Evolutionary conservation across 2,113 vertebrate species (phyloP), one percentile per base, ranked within the genome.

Genomic region (Heterotilapia buettikoferi): DNA sequence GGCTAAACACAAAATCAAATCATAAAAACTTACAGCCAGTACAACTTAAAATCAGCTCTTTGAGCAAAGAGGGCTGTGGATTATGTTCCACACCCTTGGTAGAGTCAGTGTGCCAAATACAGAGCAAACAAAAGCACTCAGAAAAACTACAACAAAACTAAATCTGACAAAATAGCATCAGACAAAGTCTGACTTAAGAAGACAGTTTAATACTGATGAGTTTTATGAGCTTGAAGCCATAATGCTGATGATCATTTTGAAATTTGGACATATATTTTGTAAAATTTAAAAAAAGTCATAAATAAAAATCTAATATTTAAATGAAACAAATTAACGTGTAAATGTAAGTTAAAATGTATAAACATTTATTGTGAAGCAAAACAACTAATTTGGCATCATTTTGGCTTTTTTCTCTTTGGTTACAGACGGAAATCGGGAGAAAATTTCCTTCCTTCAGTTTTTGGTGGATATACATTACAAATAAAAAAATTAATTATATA

Each of bases 351-450:
- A 9, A 71, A 71, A 71, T 24, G 19, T 71, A 40, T 40, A 71
- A 71, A 43, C 7, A 18, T 2, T 18, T 7, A 19, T 6, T 6
- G 3, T 68, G 63, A 68, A 21, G 19, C n/a, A 71, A 24, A 16
- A 73, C 40, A 71, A 26, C 33, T 16, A 0, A 43, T 26, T 10
- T 71, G 21, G 5, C n/a, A 43, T 2, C n/a, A 43, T 73, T 73
- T 26, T 43, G 66, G 12, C 7, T 73, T 26, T 63, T 63, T 63
- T 6, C 12, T 71, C 38, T 71, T 16, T 71, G 38, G 13, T 43
- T 45, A 16, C 6, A 71, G 6, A 71, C 3, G 0, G 66, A 71
- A 43, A 2, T 71, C 0, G 0, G 9, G 5, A 21, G 3, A 43
- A 71, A 71, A 24, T 43, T 24, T 24, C 38, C n/a, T 43, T 71